Evolutionary conservation across 2,113 vertebrate species (phyloP).

Genomic region (Mirounga angustirostris): DNA sequence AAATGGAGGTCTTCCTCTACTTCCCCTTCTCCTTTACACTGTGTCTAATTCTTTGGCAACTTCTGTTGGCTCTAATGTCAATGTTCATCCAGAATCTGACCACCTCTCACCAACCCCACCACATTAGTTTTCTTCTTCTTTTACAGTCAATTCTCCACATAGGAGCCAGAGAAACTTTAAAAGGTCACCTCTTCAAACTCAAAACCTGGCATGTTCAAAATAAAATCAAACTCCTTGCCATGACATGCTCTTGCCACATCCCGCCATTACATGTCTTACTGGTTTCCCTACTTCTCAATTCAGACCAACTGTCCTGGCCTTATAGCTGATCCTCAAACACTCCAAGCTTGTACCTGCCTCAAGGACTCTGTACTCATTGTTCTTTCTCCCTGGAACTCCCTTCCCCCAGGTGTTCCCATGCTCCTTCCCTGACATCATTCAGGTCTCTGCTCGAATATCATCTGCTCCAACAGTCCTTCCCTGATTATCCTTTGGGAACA

Average conservation of each 20-base stretch:
- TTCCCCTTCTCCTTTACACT: background rate
- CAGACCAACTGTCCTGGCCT: background rate
- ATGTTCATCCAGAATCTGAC: background rate
- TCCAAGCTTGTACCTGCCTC: background rate
- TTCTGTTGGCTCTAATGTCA: background rate
- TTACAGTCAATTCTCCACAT: background rate
- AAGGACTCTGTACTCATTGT: too few relatives aligned
- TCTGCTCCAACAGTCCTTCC: background rate
- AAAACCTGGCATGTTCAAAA: background rate
- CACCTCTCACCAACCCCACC: background rate
- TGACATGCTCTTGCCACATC: background rate
- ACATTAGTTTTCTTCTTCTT: background rate
- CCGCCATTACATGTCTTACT: background rate
- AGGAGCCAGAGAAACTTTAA: background rate
- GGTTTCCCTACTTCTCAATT: background rate
- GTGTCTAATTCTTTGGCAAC: background rate
- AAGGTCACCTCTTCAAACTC: background rate
- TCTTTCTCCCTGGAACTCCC: background rate
- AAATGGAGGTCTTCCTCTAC: background rate
- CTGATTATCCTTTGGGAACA: background rate
- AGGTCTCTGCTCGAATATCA: background rate
- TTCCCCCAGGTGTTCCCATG: background rate
- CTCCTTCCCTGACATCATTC: background rate
- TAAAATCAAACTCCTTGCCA: background rate
- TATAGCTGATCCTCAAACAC: background rate